Evolutionary conservation across 2,113 vertebrate species (phyloP).

Genomic region (Rhineura floridana): DNA sequence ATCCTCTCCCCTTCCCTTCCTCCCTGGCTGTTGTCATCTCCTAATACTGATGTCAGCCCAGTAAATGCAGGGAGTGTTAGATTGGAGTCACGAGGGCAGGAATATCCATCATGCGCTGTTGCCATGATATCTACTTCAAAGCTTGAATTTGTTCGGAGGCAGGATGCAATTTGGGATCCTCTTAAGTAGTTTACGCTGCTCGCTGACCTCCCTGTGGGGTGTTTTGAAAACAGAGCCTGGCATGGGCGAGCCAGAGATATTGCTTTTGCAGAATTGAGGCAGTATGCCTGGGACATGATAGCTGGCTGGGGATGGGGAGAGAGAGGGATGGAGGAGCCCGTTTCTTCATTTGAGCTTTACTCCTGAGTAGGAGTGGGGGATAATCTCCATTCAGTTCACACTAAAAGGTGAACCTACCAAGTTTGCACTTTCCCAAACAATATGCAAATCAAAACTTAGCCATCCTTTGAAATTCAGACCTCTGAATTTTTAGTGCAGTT

Average conservation of each 20-base stretch:
- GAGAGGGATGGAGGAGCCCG: neutral
- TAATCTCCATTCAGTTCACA: neutral
- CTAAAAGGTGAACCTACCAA: no score
- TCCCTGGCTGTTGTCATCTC: neutral
- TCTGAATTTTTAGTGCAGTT: no score
- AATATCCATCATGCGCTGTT: slow-evolving; percentile 25
- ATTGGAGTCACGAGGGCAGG: slow-evolving; percentile 29
- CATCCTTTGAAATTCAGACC: neutral
- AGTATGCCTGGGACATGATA: neutral
- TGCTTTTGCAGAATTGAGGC: neutral
- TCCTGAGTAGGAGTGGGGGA: rapidly evolving
- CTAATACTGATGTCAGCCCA: neutral
- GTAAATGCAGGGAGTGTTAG: slow-evolving; percentile 7
- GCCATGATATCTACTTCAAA: slow-evolving; percentile 1
- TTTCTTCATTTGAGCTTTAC: slow-evolving; percentile 4
- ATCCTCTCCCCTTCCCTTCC: neutral
- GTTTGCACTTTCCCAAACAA: neutral
- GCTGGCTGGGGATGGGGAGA: neutral
- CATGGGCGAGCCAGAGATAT: neutral
- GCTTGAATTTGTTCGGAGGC: slow-evolving; percentile 46
- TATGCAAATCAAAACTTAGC: neutral
- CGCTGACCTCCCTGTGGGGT: slow-evolving; percentile 8
- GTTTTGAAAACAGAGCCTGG: slow-evolving; percentile 33
- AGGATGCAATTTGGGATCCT: slow-evolving; percentile 52
- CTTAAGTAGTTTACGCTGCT: slow-evolving; percentile 31